Conservation (phyloP, 2,888 invertebrate genomes). For the Chrysopilus asiliformis region DNA sequence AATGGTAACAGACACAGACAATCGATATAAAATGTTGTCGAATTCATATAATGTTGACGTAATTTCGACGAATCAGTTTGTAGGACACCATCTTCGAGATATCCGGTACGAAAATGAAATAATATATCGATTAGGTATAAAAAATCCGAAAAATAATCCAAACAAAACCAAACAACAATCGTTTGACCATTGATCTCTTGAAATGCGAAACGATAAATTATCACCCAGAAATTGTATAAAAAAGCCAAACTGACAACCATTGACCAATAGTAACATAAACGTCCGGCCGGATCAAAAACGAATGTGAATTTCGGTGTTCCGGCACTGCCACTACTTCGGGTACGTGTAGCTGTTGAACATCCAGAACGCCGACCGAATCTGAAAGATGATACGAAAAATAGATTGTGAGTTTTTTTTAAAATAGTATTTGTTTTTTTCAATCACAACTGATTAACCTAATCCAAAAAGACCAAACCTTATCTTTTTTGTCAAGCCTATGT, state of each 20-base stretch:
- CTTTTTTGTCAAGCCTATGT: too few relatives aligned
- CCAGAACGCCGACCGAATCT: slow-evolving; percentile 20
- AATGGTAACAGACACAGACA: slow-evolving; percentile 93
- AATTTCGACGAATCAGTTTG: slow-evolving; percentile 91
- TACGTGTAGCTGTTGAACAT: slow-evolving; percentile 15
- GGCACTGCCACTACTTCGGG: slow-evolving; percentile 24
- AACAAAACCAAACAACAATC: slow-evolving; percentile 86
- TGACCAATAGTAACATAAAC: slow-evolving; percentile 94
- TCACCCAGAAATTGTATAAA: slow-evolving; percentile 95
- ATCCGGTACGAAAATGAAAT: slow-evolving; percentile 95
- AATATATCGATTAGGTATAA: slow-evolving; percentile 91
- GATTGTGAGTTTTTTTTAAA: too few relatives aligned
- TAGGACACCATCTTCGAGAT: slow-evolving; percentile 92
- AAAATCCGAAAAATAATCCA: slow-evolving; percentile 95
- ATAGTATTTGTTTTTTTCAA: too few relatives aligned
- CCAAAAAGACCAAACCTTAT: too few relatives aligned
- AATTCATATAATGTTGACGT: slow-evolving; percentile 95
- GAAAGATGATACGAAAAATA: slow-evolving; percentile 11
- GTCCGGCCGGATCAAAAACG: slow-evolving; percentile 96
- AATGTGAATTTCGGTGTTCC: slow-evolving; percentile 66
- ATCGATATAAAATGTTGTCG: slow-evolving; percentile 94
- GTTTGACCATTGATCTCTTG: slow-evolving; percentile 92
- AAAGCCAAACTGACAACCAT: slow-evolving; percentile 93
- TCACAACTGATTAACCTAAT: too few relatives aligned
- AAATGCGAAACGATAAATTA: slow-evolving; percentile 97